These are phyloP conservation scores for Hirundo rustica DNA, from an alignment of 2,797 vertebrate genomes.

Conservation along the genomic window DNA sequence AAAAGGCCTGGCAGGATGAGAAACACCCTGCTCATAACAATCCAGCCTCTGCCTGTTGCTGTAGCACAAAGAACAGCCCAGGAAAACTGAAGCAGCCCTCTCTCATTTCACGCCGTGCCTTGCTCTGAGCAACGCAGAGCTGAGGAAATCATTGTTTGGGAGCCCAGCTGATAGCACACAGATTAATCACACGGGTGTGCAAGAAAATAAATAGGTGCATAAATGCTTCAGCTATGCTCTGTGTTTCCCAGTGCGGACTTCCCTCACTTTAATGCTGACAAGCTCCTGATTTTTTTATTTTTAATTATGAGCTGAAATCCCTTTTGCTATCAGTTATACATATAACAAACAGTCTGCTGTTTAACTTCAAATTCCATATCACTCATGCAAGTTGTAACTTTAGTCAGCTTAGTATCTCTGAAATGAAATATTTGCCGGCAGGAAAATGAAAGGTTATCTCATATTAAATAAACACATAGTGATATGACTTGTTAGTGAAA, in stretches of 20 bases:
- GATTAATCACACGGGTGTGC: not conserved
- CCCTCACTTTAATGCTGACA: constrained; percentile 13
- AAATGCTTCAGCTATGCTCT: not conserved
- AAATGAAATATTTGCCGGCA: constrained; percentile 50
- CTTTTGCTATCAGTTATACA: constrained; percentile 36
- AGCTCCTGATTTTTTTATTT: constrained; percentile 35
- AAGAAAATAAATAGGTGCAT: constrained; percentile 5
- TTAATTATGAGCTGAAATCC: constrained; percentile 47
- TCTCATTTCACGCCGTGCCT: not conserved
- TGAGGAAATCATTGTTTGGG: constrained; percentile 12
- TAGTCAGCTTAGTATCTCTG: constrained; percentile 43
- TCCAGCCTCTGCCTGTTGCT: not conserved
- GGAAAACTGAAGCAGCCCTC: not conserved
- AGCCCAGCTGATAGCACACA: not conserved
- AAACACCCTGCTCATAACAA: constrained; percentile 9
- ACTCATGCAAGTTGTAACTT: constrained; percentile 14
- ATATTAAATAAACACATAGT: constrained; percentile 29
- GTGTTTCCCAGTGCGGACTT: not conserved
- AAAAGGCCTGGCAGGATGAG: constrained; percentile 40
- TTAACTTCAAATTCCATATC: constrained; percentile 36
- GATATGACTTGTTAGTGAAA: constrained; percentile 41
- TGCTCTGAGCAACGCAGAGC: not conserved
- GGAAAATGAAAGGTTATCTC: constrained; percentile 51
- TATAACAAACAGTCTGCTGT: constrained; percentile 9
- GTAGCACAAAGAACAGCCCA: not conserved